These are phyloP conservation scores for Trinectes maculatus DNA, from an alignment of 2,113 vertebrate species.

Conservation along the genomic window DNA sequence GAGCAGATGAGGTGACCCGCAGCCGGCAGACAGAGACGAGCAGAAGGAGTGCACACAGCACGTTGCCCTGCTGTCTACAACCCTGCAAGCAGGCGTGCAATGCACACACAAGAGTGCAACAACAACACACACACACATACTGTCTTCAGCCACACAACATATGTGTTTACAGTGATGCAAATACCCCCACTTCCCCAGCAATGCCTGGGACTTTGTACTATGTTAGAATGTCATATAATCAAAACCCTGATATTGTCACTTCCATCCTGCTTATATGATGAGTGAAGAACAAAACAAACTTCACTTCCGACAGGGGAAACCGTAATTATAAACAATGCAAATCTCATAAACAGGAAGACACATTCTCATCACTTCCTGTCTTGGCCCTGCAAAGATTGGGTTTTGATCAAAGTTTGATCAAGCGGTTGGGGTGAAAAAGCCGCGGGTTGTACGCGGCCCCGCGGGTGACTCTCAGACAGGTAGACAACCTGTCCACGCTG, in stretches of 20 bases:
- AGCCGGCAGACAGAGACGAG: slow-evolving; percentile 52
- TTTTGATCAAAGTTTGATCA: slow-evolving; percentile 65
- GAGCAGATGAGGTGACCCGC: slow-evolving; percentile 63
- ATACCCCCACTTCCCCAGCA: slow-evolving; percentile 16
- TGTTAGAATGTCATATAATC: slow-evolving; percentile 29
- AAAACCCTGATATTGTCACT: slow-evolving; percentile 32
- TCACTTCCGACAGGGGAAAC: slow-evolving; percentile 45
- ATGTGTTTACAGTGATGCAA: slow-evolving; percentile 34
- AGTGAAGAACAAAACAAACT: slow-evolving; percentile 32
- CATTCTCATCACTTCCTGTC: slow-evolving; percentile 63
- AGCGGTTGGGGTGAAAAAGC: not conserved
- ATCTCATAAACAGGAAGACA: slow-evolving; percentile 62
- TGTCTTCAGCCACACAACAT: slow-evolving; percentile 26
- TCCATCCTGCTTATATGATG: slow-evolving; percentile 50
- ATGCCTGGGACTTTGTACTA: slow-evolving; percentile 25
- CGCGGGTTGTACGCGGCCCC: not conserved
- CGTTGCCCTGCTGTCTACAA: slow-evolving; percentile 45
- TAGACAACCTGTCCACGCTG: slow-evolving; percentile 48
- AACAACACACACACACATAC: slow-evolving; percentile 12
- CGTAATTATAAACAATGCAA: slow-evolving; percentile 55
- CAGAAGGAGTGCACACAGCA: slow-evolving; percentile 38
- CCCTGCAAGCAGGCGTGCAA: slow-evolving; percentile 28
- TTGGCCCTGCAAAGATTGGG: slow-evolving; percentile 33
- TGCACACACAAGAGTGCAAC: not conserved
- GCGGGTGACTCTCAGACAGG: slow-evolving; percentile 32